Conservation (phyloP, 1,140 invertebrate species). For the Diabrotica virgifera region DNA sequence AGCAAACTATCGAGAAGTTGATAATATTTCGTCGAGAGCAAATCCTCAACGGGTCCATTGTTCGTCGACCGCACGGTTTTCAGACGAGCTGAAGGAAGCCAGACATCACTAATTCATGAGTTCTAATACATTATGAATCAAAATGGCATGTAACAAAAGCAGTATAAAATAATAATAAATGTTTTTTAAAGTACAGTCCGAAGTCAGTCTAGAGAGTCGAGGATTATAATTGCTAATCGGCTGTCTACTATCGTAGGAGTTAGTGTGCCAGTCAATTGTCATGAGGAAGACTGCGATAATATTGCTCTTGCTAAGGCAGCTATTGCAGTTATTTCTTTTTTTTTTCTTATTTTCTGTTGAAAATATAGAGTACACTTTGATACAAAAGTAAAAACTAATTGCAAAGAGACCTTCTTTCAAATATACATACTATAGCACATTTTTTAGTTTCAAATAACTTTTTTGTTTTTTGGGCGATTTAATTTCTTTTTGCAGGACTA, state of each 20-base stretch:
- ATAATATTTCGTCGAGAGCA: background rate
- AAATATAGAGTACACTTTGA: too few species aligned
- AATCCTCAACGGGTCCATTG: constrained; percentile 6
- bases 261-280: constrained; percentile 4
- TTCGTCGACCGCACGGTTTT: background rate
- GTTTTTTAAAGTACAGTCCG: constrained; percentile 10
- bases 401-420: too few species aligned
- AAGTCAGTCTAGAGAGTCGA: constrained; percentile 15
- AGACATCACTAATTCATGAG: constrained; percentile 17
- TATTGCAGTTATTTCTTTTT: too few species aligned
- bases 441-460: too few species aligned
- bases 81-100: background rate
- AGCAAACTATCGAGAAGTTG: background rate
- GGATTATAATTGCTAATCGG: constrained; percentile 17
- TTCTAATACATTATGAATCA: constrained; percentile 18
- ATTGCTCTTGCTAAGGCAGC: too few species aligned
- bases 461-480: too few species aligned
- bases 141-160: constrained; percentile 14
- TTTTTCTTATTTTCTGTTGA: too few species aligned
- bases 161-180: constrained; percentile 18
- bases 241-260: constrained; percentile 12
- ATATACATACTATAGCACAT: too few species aligned
- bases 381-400: too few species aligned
- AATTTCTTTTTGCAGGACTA: too few species aligned
- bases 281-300: too few species aligned